Conservation (phyloP, 2,888 invertebrate species). For the Trimorus sp. region DNA sequence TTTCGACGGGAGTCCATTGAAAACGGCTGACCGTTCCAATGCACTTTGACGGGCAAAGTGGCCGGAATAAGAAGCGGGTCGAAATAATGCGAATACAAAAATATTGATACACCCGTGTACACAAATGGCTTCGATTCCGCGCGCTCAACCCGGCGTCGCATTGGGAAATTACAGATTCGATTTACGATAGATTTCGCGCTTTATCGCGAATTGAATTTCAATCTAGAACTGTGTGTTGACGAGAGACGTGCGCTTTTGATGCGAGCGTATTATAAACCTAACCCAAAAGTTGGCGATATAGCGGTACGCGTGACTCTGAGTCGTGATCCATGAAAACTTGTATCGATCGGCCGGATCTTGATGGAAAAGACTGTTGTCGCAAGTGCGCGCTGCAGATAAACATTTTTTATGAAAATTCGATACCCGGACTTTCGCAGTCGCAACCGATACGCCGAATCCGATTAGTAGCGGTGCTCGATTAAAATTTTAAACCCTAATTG, state of each 20-base stretch:
- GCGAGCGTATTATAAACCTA: constrained; percentile 58
- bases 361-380: constrained; percentile 41
- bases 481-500: too few relatives aligned
- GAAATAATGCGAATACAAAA: constrained; percentile 8
- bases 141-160: constrained; percentile 24
- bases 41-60: constrained; percentile 9
- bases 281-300: constrained; percentile 52
- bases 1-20: constrained; percentile 24
- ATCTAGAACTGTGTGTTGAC: constrained; percentile 59
- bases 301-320: constrained; percentile 36
- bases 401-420: constrained; percentile 41
- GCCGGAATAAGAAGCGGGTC: neutral
- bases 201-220: constrained; percentile 64
- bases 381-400: constrained; percentile 27
- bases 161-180: constrained; percentile 64
- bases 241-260: constrained; percentile 58
- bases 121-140: constrained; percentile 46
- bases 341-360: constrained; percentile 44
- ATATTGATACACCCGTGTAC: constrained; percentile 4
- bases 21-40: constrained; percentile 1
- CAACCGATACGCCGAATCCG: too few relatives aligned
- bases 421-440: neutral
- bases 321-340: constrained; percentile 53
- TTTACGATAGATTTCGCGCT: constrained; percentile 62
- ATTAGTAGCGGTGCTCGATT: too few relatives aligned